Evolutionary conservation across 2,888 invertebrate species (phyloP).

Genomic region (Steromphala cineraria): DNA sequence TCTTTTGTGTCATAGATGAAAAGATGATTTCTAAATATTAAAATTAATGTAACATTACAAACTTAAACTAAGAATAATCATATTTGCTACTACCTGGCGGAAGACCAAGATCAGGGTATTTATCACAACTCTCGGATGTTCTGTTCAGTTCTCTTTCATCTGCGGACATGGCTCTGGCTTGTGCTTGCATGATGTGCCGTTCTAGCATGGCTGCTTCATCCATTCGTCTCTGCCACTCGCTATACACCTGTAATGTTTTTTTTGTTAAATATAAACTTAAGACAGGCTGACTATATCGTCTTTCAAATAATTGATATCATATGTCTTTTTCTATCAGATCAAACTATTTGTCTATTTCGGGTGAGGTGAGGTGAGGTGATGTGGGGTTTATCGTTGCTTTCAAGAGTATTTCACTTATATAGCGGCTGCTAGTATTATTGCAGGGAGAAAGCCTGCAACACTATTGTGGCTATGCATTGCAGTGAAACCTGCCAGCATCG

Average conservation of each 20-base stretch:
- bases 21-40: not conserved
- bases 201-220: constrained; percentile 74
- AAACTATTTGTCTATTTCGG: too few species aligned
- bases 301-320: too few species aligned
- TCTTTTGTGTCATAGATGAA: not conserved
- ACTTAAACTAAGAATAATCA: not conserved
- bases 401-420: too few species aligned
- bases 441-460: too few species aligned
- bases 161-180: constrained; percentile 73
- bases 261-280: too few species aligned
- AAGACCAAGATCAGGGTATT: constrained; percentile 68
- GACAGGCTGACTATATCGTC: too few species aligned
- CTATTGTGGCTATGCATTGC: too few species aligned
- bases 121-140: constrained; percentile 52
- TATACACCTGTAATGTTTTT: constrained; percentile 61
- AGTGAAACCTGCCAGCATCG: too few species aligned
- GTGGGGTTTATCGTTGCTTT: too few species aligned
- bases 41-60: not conserved
- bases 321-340: too few species aligned
- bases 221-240: constrained; percentile 70
- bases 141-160: constrained; percentile 71
- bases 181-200: constrained; percentile 74
- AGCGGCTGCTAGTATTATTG: too few species aligned
- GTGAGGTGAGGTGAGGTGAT: too few species aligned
- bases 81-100: constrained; percentile 64